phyloP scores from a whole-genome alignment of 2,888 invertebrate species.

The Diabrotica balteata region DNA sequence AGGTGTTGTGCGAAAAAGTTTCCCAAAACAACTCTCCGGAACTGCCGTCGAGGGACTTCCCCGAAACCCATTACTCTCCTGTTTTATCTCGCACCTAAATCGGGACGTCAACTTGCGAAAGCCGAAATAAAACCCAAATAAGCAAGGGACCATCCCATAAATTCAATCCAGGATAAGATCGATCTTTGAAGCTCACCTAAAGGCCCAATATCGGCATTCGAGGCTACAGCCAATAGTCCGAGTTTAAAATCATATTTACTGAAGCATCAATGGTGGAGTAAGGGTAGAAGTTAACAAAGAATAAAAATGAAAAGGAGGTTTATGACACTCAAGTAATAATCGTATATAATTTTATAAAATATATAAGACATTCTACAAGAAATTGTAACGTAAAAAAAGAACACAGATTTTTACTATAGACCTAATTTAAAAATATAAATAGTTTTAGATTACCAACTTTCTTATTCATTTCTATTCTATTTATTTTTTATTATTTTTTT shows the following conservation, averaged over 20 bases:
- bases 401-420: too few species aligned
- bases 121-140: constrained; percentile 49
- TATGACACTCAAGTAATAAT: too few species aligned
- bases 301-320: too few species aligned
- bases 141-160: constrained; percentile 48
- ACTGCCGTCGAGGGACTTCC: constrained; percentile 23
- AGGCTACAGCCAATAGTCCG: constrained; percentile 42
- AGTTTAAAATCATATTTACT: constrained; percentile 60
- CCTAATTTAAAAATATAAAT: too few species aligned
- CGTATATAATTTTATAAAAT: too few species aligned
- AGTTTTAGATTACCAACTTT: too few species aligned
- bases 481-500: too few species aligned
- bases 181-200: constrained; percentile 53
- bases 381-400: too few species aligned
- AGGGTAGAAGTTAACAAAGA: constrained; percentile 23
- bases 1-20: constrained; percentile 2
- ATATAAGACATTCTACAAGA: too few species aligned
- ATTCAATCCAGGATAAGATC: constrained; percentile 51
- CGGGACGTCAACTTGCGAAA: constrained; percentile 43
- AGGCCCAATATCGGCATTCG: constrained; percentile 54
- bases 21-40: not conserved
- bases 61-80: constrained; percentile 27
- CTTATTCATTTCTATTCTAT: too few species aligned
- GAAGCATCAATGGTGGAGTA: constrained; percentile 32
- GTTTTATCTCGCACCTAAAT: constrained; percentile 33